Percentiles rank a stretch among this genome's conserved stretches.
These are phyloP conservation scores for Physocephala rufipes DNA, from an alignment of 2,888 invertebrate genomes.

Conservation along the genomic window DNA sequence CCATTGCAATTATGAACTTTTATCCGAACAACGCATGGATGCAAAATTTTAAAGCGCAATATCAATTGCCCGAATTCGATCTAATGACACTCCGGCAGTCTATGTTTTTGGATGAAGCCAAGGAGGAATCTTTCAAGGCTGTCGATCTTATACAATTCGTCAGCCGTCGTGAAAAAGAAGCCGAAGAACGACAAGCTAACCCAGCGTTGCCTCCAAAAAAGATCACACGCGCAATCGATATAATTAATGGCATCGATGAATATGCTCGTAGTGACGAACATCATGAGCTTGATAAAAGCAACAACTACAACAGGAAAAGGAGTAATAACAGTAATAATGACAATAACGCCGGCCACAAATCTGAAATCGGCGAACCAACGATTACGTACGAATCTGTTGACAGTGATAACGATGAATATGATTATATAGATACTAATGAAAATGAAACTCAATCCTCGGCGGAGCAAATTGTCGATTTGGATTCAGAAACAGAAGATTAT, in stretches of 20 bases:
- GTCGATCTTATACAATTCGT: conserved; percentile 52
- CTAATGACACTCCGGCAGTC: conserved; percentile 43
- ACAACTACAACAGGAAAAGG: too few species aligned
- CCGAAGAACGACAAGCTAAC: not conserved
- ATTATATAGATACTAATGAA: not conserved
- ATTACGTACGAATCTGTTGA: conserved; percentile 5
- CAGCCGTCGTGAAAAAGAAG: conserved; percentile 41
- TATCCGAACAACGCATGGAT: conserved; percentile 52
- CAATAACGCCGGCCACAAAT: not conserved
- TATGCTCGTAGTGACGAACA: conserved; percentile 23
- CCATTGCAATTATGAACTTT: conserved; percentile 53
- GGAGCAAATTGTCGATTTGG: not conserved
- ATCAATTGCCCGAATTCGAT: conserved; percentile 47
- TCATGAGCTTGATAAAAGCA: not conserved
- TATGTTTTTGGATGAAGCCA: conserved; percentile 43
- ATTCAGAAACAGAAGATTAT: not conserved
- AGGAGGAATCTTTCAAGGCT: conserved; percentile 48
- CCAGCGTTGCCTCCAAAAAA: not conserved
- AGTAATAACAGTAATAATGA: too few species aligned
- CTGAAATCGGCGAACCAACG: conserved; percentile 11
- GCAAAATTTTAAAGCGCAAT: conserved; percentile 48
- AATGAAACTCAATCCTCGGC: not conserved
- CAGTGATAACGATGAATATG: not conserved
- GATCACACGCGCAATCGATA: conserved; percentile 36
- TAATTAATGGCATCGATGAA: conserved; percentile 27